Percentiles rank a stretch among this genome's conserved stretches.
Conservation (phyloP, 2,113 vertebrate genomes). For the Hippocampus guttulatus region DNA sequence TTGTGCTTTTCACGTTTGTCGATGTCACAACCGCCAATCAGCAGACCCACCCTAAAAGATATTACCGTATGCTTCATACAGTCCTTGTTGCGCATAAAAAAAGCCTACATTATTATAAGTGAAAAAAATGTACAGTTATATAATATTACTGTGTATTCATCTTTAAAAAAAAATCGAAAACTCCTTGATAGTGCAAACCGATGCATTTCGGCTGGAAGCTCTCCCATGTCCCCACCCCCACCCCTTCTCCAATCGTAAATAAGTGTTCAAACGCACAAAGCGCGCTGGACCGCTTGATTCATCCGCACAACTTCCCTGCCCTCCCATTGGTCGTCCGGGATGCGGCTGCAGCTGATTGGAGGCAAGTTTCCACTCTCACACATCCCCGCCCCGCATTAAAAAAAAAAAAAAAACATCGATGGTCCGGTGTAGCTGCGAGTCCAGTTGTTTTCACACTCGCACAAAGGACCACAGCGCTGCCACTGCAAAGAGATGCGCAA, state of each 20-base stretch:
- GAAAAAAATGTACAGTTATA: no score
- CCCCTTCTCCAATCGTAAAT: slow-evolving; percentile 38
- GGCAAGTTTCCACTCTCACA: slow-evolving; percentile 61
- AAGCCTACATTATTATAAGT: no score
- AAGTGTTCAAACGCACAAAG: slow-evolving; percentile 64
- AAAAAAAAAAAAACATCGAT: slow-evolving; percentile 41
- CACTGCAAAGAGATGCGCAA: slow-evolving; percentile 37
- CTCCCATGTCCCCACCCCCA: slow-evolving; percentile 1
- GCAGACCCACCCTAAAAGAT: no score
- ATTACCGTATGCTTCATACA: no score
- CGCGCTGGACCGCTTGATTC: slow-evolving; percentile 62
- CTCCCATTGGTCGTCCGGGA: slow-evolving; percentile 65
- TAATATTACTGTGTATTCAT: no score
- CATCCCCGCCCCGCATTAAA: slow-evolving; percentile 36
- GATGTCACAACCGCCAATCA: no score
- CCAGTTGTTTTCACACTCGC: slow-evolving; percentile 68
- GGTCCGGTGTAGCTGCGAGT: slow-evolving; percentile 49
- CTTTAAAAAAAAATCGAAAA: not conserved
- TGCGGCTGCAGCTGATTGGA: slow-evolving; percentile 69
- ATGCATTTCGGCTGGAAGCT: slow-evolving; percentile 20
- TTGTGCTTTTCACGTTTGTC: no score
- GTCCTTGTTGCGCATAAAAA: no score
- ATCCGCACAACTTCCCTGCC: slow-evolving; percentile 53
- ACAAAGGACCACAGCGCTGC: slow-evolving; percentile 47
- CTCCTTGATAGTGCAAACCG: slow-evolving; percentile 1